Base-by-base conservation (phyloP, 2,888 invertebrate species). In the Sinohyriopsis cumingii region DNA sequence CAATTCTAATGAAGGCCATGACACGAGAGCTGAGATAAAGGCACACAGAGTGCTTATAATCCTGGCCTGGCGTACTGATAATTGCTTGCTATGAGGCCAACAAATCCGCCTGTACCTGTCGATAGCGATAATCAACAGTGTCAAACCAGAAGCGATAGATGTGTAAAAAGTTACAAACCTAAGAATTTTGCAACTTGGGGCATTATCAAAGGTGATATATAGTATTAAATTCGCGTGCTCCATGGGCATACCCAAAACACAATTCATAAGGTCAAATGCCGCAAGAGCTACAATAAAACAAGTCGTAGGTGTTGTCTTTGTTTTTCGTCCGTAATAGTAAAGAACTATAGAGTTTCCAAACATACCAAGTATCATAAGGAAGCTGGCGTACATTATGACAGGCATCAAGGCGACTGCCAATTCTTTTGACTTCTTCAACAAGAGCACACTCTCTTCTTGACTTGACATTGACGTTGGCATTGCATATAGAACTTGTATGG, bases 91-190 rank as follows among this genome's bases (percentile, higher is more conserved):
- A 9, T 83, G 75, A 5, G 83, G 83, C 33, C 68, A 76, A 59
- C 84, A 82, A 22, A 86, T 78, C 59, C 82, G 84, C 60, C 78
- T 69, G 71, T 76, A 85, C 12, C 86, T 71, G 64, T 85, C 84
- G 5, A 79, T 73, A 7, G 83, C 80, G 59, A 85, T 83, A 3
- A 77, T 81, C n/a, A 83, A 71, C 9, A 85, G 67, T 22, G 77
- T 80, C 12, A 77, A 59, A 3, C 77, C 82, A 12, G 83, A 83
- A 20, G 75, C 78, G 19, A 82, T 69, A 12, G 75, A 75, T 15
- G 80, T 71, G 33, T 80, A 76, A 59, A 79, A 76, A 59, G 78
- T 81, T n/a, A 80, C 64, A 67, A 81, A 78, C 20, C 84, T 75
- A 1, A 82, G 66, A 28, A 79, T 45, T 28, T 81, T 79, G 63